Base-by-base conservation (phyloP, 2,113 vertebrate genomes). In the Benitochromis conjunctus region DNA sequence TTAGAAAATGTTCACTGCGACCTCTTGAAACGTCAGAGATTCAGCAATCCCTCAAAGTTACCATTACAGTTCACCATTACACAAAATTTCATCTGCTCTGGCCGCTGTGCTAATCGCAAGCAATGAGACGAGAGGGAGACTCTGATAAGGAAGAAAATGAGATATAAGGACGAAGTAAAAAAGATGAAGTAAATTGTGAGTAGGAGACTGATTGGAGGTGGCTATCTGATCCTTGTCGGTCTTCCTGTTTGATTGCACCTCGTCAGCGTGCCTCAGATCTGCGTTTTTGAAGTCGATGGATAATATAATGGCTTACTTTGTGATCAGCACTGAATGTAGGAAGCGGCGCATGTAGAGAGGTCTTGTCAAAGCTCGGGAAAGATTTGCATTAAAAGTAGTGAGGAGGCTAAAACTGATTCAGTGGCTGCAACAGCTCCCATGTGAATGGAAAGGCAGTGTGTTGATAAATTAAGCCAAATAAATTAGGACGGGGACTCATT, bases 401-500 rank as follows among this genome's bases (percentile, higher is more conserved):
- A 66, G 60, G 36, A 84, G 66, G 71, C 90, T 84, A 21, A 86
- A 82, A 62, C 48, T 10, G 69, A 85, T 5, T 64, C 62, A 82
- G 56, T 7, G 36, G 12, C 60, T 26, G 16, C 82, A 56, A 76
- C 26, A 57, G 60, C 62, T 81, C 87, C 82, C 83, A n/a, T 80
- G 85, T 90, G 86, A 86, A 48, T 51, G 79, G 18, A 84, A 77
- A 82, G 55, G 18, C 78, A 71, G 80, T 12, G n/a, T 92, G 86
- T 92, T 93, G 83, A 94, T 91, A 84, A 92, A 91, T 91, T 77
- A 91, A 89, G 90, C 80, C 76, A 82, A 82, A 92, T 85, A 89
- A 95, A 94, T 92, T 86, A 92, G 94, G 94, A 90, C 93, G 78
- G 90, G 91, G 88, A 92, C 93, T 91, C 69, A 82, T 87, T 92